Evolutionary conservation across 2,888 invertebrate species (phyloP).

Genomic region (Lasioglossum calceatum): DNA sequence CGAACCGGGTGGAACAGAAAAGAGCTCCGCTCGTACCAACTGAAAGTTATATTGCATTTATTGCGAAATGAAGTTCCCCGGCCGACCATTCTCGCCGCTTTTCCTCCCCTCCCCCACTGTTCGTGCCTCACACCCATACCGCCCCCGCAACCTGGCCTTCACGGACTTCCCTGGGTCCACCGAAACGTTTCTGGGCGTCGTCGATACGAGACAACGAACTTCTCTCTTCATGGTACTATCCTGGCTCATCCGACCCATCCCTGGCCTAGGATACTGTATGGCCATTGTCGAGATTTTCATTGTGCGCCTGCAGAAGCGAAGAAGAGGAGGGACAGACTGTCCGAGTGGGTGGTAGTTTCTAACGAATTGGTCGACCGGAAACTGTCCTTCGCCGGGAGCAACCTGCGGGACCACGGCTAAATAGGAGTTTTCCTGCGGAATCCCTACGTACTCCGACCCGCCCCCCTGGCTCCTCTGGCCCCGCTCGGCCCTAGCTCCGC

Average conservation of each 20-base stretch:
- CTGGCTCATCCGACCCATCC: slow-evolving; percentile 36
- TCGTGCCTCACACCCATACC: background rate
- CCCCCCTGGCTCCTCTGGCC: background rate
- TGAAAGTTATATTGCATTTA: slow-evolving; percentile 78
- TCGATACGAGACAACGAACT: slow-evolving; percentile 65
- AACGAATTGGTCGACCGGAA: slow-evolving; percentile 78
- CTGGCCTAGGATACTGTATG: slow-evolving; percentile 59
- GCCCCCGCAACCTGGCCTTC: background rate
- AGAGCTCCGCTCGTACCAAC: slow-evolving; percentile 50
- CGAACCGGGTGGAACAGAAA: slow-evolving; percentile 55
- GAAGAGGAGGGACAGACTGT: slow-evolving; percentile 51
- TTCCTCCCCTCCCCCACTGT: background rate
- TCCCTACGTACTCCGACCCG: slow-evolving; percentile 47
- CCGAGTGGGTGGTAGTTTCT: slow-evolving; percentile 71
- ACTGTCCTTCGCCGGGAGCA: slow-evolving; percentile 60
- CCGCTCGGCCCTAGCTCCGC: background rate
- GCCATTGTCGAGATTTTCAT: slow-evolving; percentile 77
- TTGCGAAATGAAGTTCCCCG: slow-evolving; percentile 75
- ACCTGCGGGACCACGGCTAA: slow-evolving; percentile 60
- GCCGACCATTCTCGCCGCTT: slow-evolving; percentile 51
- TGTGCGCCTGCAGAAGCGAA: slow-evolving; percentile 67
- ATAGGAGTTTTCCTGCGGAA: slow-evolving; percentile 60
- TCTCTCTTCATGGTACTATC: slow-evolving; percentile 48
- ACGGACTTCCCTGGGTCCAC: slow-evolving; percentile 47
- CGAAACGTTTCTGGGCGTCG: slow-evolving; percentile 59